Evolutionary conservation across 2,113 vertebrate species (phyloP).

Genomic region (Trichomycterus rosablanca): DNA sequence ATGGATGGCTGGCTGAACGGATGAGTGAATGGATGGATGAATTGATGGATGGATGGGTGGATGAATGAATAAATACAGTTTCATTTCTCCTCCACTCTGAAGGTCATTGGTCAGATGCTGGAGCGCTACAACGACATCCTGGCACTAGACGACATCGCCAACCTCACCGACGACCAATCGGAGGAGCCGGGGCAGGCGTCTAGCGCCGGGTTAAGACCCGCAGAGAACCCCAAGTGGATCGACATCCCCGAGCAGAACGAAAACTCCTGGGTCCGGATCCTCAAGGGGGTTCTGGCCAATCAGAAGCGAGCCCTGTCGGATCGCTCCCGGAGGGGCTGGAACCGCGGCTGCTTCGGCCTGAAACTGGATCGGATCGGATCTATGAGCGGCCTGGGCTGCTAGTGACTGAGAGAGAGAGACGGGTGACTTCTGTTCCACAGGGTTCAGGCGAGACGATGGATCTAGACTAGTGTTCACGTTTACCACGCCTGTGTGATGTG

Average conservation of each 20-base stretch:
- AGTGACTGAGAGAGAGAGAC: conserved; percentile 47
- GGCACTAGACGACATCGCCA: conserved; percentile 70
- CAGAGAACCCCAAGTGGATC: conserved; percentile 64
- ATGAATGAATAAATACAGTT: conserved; percentile 43
- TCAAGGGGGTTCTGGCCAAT: conserved; percentile 66
- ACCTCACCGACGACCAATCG: conserved; percentile 58
- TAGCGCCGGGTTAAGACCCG: conserved; percentile 53
- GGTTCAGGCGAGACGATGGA: too few relatives aligned
- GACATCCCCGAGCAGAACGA: conserved; percentile 58
- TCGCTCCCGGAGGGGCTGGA: conserved; percentile 67
- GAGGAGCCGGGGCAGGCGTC: conserved; percentile 60
- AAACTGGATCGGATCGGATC: conserved; percentile 83
- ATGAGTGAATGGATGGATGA: too few relatives aligned
- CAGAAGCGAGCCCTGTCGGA: conserved; percentile 69
- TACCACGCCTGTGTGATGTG: too few relatives aligned
- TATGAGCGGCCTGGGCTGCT: conserved; percentile 83
- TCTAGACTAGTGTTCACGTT: too few relatives aligned
- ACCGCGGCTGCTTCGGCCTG: conserved; percentile 79
- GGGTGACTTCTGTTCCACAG: conserved; percentile 18
- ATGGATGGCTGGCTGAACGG: too few relatives aligned
- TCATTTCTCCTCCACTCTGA: conserved; percentile 2
- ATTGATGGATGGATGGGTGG: too few relatives aligned
- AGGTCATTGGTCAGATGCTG: conserved; percentile 71
- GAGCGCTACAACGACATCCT: conserved; percentile 72
- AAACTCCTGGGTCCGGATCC: conserved; percentile 65